Base-by-base conservation (phyloP, 2,113 vertebrate genomes). In the Sapayoa aenigma region DNA sequence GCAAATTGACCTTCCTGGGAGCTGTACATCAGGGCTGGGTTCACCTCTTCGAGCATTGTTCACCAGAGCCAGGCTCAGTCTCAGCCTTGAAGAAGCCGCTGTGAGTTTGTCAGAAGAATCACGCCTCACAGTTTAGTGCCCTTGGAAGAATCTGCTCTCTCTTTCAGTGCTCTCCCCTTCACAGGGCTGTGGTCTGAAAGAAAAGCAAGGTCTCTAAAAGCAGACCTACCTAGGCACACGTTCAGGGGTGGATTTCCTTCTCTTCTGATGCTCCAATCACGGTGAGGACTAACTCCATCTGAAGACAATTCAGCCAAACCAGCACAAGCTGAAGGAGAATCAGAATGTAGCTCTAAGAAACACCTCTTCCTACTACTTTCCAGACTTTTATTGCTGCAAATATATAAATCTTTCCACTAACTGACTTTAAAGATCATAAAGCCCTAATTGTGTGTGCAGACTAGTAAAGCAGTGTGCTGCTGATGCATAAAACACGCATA, bases 381-480 rank as follows among this genome's bases (percentile, higher is more conserved):
- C 56, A 56, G 56, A n/a, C 58, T 90, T 87, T 52, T 37, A 46
- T 76, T 56, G 2, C 52, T 88, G 58, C 76, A 86, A 89, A 88
- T 91, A 86, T 20, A 91, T 52, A 92, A 78, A 87, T 81, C 83
- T 90, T 92, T 78, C 22, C 49, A 73, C 78, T 90, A 92, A 62
- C 53, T 8, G 5, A 35, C 59, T 84, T 78, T 73, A 75, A 67
- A 94, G 72, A 77, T 59, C 42, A 75, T 77, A 88, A 82, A 94
- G 16, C 68, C 68, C 21, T 94, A 83, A 90, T 37, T 92, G 49
- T 77, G 47, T 53, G 23, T 62, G 62, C 66, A 89, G 90, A 50
- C 42, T 41, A 55, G 56, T 46, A 75, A 35, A 0, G 3, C 73
- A 41, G 73, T 53, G 65, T 80, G 59, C 84, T 94, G 67, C 78